Conservation (phyloP, 1,140 invertebrate genomes). For the Lepidostoma basale region DNA sequence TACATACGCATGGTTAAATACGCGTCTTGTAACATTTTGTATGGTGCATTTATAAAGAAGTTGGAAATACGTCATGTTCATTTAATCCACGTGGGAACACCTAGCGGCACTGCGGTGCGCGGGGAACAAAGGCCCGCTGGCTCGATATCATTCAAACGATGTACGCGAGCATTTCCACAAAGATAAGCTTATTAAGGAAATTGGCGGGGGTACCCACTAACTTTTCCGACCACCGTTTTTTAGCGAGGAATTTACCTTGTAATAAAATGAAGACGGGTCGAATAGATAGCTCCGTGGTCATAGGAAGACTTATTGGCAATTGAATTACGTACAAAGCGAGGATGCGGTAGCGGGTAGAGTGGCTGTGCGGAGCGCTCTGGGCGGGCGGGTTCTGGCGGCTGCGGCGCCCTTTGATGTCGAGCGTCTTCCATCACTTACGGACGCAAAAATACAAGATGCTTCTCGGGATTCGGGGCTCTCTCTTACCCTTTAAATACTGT, state of each 20-base stretch:
- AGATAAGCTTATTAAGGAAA: too few species aligned
- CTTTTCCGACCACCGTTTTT: too few species aligned
- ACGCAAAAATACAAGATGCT: background rate
- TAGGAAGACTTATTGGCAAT: background rate
- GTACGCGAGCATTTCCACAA: too few species aligned
- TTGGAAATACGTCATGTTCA: background rate
- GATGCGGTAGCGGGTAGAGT: slow-evolving; percentile 5
- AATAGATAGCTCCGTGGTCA: slow-evolving; percentile 2
- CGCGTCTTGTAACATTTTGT: too few species aligned
- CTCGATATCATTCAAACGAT: too few species aligned
- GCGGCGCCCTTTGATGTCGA: slow-evolving; percentile 6
- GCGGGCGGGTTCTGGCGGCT: background rate
- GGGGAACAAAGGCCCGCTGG: background rate
- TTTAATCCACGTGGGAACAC: background rate
- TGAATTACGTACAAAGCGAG: slow-evolving; percentile 15
- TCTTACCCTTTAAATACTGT: slow-evolving; percentile 8
- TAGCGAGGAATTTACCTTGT: background rate
- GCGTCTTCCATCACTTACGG: background rate
- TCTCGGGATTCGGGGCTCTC: background rate
- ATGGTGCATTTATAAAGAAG: background rate
- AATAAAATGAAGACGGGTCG: background rate
- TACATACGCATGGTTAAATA: too few species aligned
- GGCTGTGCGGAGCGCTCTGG: background rate
- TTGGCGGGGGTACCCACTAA: too few species aligned
- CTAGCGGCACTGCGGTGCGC: background rate